Conservation (phyloP, 2,888 invertebrate genomes). For the Sycophila texana region DNA sequence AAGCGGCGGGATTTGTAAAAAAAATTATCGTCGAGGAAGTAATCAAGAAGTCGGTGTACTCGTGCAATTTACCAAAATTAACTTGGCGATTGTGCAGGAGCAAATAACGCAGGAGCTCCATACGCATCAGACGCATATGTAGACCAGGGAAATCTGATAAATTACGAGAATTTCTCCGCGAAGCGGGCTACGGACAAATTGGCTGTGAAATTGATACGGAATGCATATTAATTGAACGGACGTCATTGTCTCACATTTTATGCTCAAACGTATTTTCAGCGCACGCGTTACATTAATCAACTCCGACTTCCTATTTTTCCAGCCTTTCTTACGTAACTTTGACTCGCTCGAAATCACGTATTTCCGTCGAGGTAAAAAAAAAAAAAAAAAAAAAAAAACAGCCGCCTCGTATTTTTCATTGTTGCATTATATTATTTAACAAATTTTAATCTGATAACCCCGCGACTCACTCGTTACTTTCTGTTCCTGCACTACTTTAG, state of each 20-base stretch:
- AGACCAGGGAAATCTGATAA: conserved; percentile 44
- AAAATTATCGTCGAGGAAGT: conserved; percentile 40
- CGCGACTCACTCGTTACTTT: too few relatives aligned
- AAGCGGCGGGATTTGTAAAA: conserved; percentile 13
- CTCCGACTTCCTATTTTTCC: conserved; percentile 23
- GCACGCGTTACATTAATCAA: not conserved
- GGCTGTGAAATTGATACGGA: conserved; percentile 32
- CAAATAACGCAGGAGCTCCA: not conserved
- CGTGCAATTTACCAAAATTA: conserved; percentile 20
- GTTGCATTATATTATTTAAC: too few relatives aligned
- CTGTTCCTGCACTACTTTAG: not conserved
- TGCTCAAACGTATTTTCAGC: not conserved
- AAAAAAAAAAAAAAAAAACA: conserved; percentile 23
- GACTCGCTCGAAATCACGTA: conserved; percentile 12
- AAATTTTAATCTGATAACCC: too few relatives aligned
- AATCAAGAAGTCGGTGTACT: conserved; percentile 18
- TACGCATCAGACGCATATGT: conserved; percentile 11
- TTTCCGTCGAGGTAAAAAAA: not conserved
- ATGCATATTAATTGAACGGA: conserved; percentile 18
- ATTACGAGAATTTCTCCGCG: conserved; percentile 29
- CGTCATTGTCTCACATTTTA: conserved; percentile 2
- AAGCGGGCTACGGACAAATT: conserved; percentile 27
- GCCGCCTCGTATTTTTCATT: too few relatives aligned
- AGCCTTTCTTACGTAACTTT: conserved; percentile 9
- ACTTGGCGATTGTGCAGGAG: conserved; percentile 4